Evolutionary conservation across 2,113 vertebrate genomes (phyloP).

Genomic region (Cyprinodon variegatus): DNA sequence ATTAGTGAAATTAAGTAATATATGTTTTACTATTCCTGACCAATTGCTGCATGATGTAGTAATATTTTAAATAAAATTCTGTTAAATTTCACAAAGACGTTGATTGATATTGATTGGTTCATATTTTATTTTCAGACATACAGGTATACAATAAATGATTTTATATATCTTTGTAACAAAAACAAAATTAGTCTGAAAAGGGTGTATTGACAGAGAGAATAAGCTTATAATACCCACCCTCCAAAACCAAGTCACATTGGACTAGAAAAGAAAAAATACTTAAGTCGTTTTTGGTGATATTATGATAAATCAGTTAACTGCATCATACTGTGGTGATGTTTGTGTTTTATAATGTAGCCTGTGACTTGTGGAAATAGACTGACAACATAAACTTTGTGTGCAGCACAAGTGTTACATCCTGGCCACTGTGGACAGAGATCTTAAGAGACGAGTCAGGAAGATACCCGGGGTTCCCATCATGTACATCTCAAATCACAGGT

Average conservation of each 20-base stretch:
- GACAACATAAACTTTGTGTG: conserved; percentile 26
- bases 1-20: neutral
- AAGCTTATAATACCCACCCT: no score
- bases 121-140: no score
- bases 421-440: conserved; percentile 96
- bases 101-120: no score
- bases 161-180: no score
- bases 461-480: conserved; percentile 98
- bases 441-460: conserved; percentile 94
- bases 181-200: no score
- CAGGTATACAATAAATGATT: no score
- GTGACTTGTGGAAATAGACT: neutral
- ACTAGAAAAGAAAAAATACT: no score
- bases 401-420: conserved; percentile 99
- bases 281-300: no score
- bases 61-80: neutral
- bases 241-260: no score
- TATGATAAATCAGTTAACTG: neutral
- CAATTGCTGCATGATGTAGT: neutral
- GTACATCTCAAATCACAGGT: conserved; percentile 99
- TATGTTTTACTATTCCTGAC: neutral
- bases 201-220: no score
- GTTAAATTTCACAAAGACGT: neutral
- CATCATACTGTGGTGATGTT: neutral
- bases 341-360: neutral